A percentile compares a stretch with the other conserved stretches of the same genome.
These are phyloP conservation scores for Decapterus maruadsi DNA, from an alignment of 2,797 vertebrate species.

Conservation along the genomic window DNA sequence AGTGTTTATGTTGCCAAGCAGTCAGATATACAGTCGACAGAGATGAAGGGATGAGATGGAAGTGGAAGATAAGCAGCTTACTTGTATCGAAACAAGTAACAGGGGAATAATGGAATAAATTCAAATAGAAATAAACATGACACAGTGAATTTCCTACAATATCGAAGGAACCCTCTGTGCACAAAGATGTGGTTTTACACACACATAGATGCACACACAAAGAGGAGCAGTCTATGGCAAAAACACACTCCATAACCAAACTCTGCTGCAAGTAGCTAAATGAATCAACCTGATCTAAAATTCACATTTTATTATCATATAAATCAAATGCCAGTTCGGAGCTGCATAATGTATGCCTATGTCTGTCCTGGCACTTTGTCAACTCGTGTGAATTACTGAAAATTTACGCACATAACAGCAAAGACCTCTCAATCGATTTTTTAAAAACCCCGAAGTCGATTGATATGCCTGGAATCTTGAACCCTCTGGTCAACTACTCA, in stretches of 20 bases:
- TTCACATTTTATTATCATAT: neutral
- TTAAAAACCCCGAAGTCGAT: conserved; percentile 38
- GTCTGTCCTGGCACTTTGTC: neutral
- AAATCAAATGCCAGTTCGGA: neutral
- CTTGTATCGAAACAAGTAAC: neutral
- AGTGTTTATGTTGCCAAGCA: neutral
- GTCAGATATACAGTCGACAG: neutral
- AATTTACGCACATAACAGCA: neutral
- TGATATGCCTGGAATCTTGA: conserved; percentile 39
- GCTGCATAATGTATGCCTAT: neutral
- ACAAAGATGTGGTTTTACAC: neutral
- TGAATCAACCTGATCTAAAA: neutral
- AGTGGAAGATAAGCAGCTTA: conserved; percentile 4
- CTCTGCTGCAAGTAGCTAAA: too few relatives aligned
- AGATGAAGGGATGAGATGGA: conserved; percentile 1
- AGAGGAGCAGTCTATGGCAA: neutral
- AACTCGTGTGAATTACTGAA: neutral
- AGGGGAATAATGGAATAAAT: neutral
- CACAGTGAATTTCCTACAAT: neutral
- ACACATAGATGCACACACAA: neutral
- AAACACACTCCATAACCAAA: neutral
- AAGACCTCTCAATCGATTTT: conserved; percentile 35
- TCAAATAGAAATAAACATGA: neutral
- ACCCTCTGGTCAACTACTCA: conserved; percentile 53
- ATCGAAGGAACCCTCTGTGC: neutral